Evolutionary conservation across 2,113 vertebrate genomes (phyloP).

Genomic region (Bettongia penicillata): DNA sequence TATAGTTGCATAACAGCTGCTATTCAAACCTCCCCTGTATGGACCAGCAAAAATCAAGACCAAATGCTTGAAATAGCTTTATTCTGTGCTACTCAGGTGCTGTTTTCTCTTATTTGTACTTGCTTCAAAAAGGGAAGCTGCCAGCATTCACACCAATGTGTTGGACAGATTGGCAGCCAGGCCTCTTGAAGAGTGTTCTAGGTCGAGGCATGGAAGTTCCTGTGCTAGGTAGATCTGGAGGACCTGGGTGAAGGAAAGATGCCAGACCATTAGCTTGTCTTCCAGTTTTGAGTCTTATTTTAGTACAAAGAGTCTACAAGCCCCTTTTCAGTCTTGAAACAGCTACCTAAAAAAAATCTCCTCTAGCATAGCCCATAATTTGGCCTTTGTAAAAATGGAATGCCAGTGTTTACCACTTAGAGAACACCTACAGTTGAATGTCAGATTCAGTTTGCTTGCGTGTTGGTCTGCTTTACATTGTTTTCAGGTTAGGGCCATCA

Average conservation of each 20-base stretch:
- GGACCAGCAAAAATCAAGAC: constrained; percentile 22
- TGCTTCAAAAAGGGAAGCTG: constrained; percentile 12
- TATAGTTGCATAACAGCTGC: constrained; percentile 35
- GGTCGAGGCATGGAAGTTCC: constrained; percentile 43
- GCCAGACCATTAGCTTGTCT: constrained; percentile 43
- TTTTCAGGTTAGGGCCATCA: not conserved
- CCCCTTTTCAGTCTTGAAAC: not conserved
- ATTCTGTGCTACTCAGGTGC: constrained; percentile 50
- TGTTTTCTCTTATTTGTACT: constrained; percentile 25
- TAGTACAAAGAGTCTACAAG: constrained; percentile 53
- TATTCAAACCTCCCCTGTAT: constrained; percentile 10
- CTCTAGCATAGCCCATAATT: constrained; percentile 24
- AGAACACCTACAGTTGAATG: constrained; percentile 48
- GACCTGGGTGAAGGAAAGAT: constrained; percentile 43
- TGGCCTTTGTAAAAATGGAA: constrained; percentile 63
- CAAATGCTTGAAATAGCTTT: constrained; percentile 26
- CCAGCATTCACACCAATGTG: constrained; percentile 5
- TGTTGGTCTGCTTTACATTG: constrained; percentile 17
- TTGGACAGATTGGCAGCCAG: constrained; percentile 48
- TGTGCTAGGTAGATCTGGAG: constrained; percentile 1
- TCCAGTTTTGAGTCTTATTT: constrained; percentile 38
- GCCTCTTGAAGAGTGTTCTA: not conserved
- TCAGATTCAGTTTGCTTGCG: constrained; percentile 35
- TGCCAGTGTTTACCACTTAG: constrained; percentile 35
- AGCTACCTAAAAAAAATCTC: constrained; percentile 59